Percentiles rank a stretch among this genome's conserved stretches.
Conservation (phyloP, 2,797 vertebrate species). For the Tarsius wallacei region DNA sequence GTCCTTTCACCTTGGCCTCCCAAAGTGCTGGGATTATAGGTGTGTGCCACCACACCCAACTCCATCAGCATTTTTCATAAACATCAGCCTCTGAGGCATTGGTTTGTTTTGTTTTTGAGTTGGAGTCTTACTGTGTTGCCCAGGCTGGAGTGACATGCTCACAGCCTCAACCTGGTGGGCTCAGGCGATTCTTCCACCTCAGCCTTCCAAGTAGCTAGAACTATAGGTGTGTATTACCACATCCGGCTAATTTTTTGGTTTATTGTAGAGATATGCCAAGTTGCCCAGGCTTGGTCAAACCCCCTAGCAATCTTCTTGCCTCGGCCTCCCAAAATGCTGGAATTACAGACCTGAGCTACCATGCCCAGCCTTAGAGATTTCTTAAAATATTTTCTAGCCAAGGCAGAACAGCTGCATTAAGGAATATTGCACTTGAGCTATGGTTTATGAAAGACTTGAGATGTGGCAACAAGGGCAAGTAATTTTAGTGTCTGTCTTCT, state of each 20-base stretch:
- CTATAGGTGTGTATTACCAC: neutral
- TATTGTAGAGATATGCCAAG: neutral
- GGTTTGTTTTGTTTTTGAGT: neutral
- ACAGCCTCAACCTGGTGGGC: neutral
- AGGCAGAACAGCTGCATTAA: constrained; percentile 20
- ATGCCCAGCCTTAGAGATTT: neutral
- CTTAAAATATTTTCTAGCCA: constrained; percentile 52
- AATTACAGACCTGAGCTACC: too few relatives aligned
- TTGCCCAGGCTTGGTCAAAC: neutral
- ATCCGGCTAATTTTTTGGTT: neutral
- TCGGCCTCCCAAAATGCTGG: neutral
- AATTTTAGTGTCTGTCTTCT: neutral
- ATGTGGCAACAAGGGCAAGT: neutral
- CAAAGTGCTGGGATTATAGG: too few relatives aligned
- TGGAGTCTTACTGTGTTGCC: neutral
- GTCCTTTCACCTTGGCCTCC: too few relatives aligned
- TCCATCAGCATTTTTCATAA: neutral
- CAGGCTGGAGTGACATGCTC: neutral
- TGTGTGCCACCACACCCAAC: too few relatives aligned
- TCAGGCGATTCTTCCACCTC: neutral
- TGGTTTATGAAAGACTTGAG: constrained; percentile 32
- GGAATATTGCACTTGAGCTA: neutral
- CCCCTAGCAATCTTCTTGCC: neutral
- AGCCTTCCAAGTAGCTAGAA: neutral
- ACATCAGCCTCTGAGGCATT: constrained; percentile 1